These are phyloP conservation scores for Synergus japonicus DNA, from an alignment of 2,888 invertebrate species.

Conservation along the genomic window DNA sequence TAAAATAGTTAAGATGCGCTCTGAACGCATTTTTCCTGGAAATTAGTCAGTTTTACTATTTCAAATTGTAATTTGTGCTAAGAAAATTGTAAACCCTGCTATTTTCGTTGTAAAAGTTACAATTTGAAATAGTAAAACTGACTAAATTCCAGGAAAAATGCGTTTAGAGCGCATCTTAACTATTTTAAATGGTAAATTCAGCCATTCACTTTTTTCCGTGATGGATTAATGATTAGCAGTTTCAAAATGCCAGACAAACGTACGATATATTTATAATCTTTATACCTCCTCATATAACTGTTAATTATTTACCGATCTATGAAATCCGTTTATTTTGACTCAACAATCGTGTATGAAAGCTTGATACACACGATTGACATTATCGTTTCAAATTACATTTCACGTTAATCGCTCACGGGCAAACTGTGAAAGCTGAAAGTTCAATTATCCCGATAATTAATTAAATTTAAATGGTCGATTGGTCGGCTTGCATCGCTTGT, in stretches of 20 bases:
- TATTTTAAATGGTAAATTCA: too few relatives aligned
- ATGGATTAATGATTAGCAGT: not conserved
- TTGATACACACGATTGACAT: conserved; percentile 60
- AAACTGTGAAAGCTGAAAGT: conserved; percentile 61
- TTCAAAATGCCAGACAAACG: not conserved
- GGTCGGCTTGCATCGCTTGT: conserved; percentile 59
- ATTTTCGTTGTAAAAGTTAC: too few relatives aligned
- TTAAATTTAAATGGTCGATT: conserved; percentile 65
- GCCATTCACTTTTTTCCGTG: too few relatives aligned
- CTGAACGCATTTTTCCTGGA: too few relatives aligned
- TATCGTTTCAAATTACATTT: conserved; percentile 63
- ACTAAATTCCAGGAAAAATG: too few relatives aligned
- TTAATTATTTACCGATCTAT: conserved; percentile 45
- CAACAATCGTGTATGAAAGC: conserved; percentile 60
- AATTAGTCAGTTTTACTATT: too few relatives aligned
- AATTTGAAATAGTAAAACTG: too few relatives aligned
- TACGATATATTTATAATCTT: not conserved
- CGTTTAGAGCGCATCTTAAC: too few relatives aligned
- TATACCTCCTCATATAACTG: conserved; percentile 14
- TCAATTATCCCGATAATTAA: conserved; percentile 69
- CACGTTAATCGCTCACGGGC: conserved; percentile 60
- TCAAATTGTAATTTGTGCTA: too few relatives aligned
- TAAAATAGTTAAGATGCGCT: too few relatives aligned
- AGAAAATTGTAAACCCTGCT: too few relatives aligned
- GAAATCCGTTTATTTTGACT: conserved; percentile 53